Evolutionary conservation across 2,113 vertebrate genomes (phyloP).

Genomic region (Riparia riparia): DNA sequence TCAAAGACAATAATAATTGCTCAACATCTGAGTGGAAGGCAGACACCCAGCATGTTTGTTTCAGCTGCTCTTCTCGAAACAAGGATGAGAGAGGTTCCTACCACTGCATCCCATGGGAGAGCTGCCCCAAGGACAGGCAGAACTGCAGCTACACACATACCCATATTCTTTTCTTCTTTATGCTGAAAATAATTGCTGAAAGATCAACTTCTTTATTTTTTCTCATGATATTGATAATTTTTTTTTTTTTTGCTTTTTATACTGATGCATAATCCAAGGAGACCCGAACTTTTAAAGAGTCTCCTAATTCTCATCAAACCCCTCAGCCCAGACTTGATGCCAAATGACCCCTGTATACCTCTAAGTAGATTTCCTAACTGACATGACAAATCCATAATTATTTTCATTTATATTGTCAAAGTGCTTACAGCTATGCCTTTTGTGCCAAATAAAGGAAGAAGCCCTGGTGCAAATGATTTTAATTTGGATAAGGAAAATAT

Average conservation of each 20-base stretch:
- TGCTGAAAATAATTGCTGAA: not conserved
- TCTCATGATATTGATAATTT: not conserved
- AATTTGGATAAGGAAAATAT: not conserved
- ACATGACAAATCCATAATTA: not conserved
- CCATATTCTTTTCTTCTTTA: not conserved
- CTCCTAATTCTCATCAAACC: not conserved
- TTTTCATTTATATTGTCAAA: not conserved
- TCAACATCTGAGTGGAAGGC: not conserved
- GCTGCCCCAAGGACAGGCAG: not conserved
- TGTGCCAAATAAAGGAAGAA: not conserved
- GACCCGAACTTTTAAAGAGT: not conserved
- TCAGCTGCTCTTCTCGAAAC: not conserved
- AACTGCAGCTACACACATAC: not conserved
- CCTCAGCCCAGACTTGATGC: not conserved
- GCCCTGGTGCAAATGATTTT: not conserved
- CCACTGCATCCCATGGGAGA: accelerated
- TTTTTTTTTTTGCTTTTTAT: not conserved
- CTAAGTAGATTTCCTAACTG: not conserved
- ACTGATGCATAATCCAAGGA: not conserved
- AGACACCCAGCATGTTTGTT: not conserved
- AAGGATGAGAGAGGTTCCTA: not conserved
- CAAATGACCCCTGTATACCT: not conserved
- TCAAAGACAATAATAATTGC: not conserved
- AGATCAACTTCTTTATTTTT: not conserved
- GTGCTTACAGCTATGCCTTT: not conserved